phyloP scores from a whole-genome alignment of 2,888 invertebrate species.

The Clepsis dumicolana region DNA sequence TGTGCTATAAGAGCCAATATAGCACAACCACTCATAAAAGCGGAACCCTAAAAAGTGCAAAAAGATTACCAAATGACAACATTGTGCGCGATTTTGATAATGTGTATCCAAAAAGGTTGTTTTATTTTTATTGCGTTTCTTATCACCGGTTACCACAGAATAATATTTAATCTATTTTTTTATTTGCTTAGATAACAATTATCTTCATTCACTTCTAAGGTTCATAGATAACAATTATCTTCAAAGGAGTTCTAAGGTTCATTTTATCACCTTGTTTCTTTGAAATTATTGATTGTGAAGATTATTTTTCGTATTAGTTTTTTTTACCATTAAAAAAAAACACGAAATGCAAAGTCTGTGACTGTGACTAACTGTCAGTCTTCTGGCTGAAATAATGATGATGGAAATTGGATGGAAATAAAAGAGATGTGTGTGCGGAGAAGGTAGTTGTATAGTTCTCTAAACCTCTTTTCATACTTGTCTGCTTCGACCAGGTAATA shows the following conservation, averaged over 20 bases:
- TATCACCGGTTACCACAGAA: constrained; percentile 14
- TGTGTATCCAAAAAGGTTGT: neutral
- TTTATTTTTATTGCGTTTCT: constrained; percentile 16
- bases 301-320: no score
- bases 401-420: no score
- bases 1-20: no score
- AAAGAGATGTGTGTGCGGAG: no score
- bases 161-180: constrained; percentile 24
- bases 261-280: constrained; percentile 13
- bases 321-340: neutral
- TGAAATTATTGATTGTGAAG: constrained; percentile 1
- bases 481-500: no score
- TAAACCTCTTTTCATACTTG: no score
- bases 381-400: no score
- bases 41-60: neutral
- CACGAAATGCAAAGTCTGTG: no score
- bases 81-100: constrained; percentile 26
- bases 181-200: constrained; percentile 25
- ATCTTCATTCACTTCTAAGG: constrained; percentile 9
- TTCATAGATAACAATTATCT: constrained; percentile 23
- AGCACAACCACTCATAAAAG: no score
- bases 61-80: constrained; percentile 8
- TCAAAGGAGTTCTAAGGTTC: neutral
- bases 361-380: no score
- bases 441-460: no score